Percentiles rank a stretch among this genome's conserved stretches.
phyloP scores from a whole-genome alignment of 2,797 vertebrate genomes.

The Hafferia zeledoni region DNA sequence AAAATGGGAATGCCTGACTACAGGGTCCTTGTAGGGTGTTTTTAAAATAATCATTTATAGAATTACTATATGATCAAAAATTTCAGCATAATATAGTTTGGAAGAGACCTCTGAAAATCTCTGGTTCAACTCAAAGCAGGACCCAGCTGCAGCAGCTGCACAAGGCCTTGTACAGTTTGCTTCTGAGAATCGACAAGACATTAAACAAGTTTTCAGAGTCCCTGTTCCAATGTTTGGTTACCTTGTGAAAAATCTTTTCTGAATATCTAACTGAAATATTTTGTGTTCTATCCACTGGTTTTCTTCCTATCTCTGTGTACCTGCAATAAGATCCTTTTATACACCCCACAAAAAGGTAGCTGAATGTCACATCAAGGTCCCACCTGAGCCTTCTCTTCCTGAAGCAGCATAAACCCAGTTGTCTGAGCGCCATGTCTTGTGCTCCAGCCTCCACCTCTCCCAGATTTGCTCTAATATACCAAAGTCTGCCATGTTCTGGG shows the following conservation, averaged over 20 bases:
- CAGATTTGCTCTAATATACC: not conserved
- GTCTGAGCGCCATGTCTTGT: not conserved
- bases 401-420: not conserved
- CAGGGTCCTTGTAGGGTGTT: too few species aligned
- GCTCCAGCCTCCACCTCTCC: not conserved
- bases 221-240: not conserved
- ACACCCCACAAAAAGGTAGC: not conserved
- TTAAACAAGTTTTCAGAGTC: not conserved
- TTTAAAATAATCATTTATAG: too few species aligned
- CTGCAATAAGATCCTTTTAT: not conserved
- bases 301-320: not conserved
- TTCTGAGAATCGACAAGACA: not conserved
- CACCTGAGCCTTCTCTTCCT: not conserved
- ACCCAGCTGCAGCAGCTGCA: not conserved
- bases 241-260: not conserved
- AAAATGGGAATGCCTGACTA: too few species aligned
- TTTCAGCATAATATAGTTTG: not conserved
- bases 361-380: not conserved
- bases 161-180: not conserved
- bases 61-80: not conserved
- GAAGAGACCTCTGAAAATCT: not conserved
- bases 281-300: not conserved
- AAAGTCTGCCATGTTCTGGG: not conserved
- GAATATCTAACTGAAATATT: not conserved
- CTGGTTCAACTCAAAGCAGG: not conserved